phyloP scores from a whole-genome alignment of 2,113 vertebrate species.

The Oncorhynchus tshawytscha region DNA sequence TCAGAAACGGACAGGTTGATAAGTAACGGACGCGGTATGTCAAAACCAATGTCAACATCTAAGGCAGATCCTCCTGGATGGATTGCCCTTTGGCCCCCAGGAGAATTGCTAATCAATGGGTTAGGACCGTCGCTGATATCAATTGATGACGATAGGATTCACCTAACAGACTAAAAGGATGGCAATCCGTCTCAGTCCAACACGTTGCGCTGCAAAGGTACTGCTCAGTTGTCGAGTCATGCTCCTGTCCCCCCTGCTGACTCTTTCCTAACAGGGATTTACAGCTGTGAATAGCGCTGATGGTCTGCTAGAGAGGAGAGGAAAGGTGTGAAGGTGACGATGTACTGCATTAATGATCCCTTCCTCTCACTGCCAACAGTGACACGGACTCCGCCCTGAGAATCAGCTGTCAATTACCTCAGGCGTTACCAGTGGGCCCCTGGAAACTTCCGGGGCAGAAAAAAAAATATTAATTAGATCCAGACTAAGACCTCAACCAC shows the following conservation, averaged over 20 bases:
- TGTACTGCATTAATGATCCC: constrained; percentile 51
- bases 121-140: too few species aligned
- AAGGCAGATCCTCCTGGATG: too few species aligned
- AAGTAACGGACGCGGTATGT: not conserved
- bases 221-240: constrained; percentile 19
- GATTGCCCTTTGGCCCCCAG: too few species aligned
- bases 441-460: not conserved
- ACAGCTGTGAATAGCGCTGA: constrained; percentile 27
- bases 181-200: too few species aligned
- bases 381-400: not conserved
- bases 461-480: not conserved
- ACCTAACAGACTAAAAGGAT: too few species aligned
- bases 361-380: constrained; percentile 35
- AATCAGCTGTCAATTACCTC: constrained; percentile 56
- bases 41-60: not conserved
- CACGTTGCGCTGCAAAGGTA: not conserved
- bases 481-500: constrained; percentile 44
- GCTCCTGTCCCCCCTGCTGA: not conserved
- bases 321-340: constrained; percentile 10
- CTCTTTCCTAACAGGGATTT: constrained; percentile 22
- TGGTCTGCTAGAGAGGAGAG: constrained; percentile 12
- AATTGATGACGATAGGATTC: too few species aligned
- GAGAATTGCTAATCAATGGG: too few species aligned
- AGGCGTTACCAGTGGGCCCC: constrained; percentile 21
- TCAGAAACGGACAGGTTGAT: not conserved